Evolutionary conservation across 92 coral and sea anemone genomes (phyloP), one percentile per base, ranked within the genome.

Genomic region (Heteractis magnifica): DNA sequence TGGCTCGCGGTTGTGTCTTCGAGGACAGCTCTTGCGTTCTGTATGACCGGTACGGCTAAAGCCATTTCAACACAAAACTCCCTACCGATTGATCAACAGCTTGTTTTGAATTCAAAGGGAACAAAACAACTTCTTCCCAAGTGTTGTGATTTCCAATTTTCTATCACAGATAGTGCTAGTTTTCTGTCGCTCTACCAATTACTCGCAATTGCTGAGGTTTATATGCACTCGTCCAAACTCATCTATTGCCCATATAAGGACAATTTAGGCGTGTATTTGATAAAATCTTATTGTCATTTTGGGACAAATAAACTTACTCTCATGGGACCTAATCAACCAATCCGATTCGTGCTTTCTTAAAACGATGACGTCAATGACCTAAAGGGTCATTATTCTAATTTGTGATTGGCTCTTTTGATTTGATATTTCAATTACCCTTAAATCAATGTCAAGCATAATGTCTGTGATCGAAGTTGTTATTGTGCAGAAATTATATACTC

Each of bases 41-140:
- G 98, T 6, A 94, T 94, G 0, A 94, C 98, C 70, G 98, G 93
- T 56, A 94, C 98, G 62, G 98, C 95, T 14, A 94, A 85, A 53
- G 98, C 98, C 98, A 94, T 93, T 56, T 52, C 68, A 76, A 87
- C 78, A 56, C 73, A 4, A 81, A 52, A 81, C 52, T 81, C 77
- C 84, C 77, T 70, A 81, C 77, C 84, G 77, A 68, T 81, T 74
- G 14, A 15, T 65, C 21, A 79, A 58, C 52, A 23, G 21, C 48
- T 34, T 65, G 75, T 49, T 48, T 62, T 79, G 41, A 50, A 51
- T 9, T 9, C 6, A 3, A 34, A 70, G 11, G 62, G 56, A 81
- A 52, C 49, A 76, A 58, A 77, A 76, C 59, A 73, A 51, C 71
- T 60, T 50, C 52, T 49, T 23, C 0, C 80, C 8, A 48, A 84